Percentiles rank a stretch among this genome's conserved stretches.
These are phyloP conservation scores for Camponotus floridanus DNA, from an alignment of 1,140 invertebrate genomes.

Conservation along the genomic window DNA sequence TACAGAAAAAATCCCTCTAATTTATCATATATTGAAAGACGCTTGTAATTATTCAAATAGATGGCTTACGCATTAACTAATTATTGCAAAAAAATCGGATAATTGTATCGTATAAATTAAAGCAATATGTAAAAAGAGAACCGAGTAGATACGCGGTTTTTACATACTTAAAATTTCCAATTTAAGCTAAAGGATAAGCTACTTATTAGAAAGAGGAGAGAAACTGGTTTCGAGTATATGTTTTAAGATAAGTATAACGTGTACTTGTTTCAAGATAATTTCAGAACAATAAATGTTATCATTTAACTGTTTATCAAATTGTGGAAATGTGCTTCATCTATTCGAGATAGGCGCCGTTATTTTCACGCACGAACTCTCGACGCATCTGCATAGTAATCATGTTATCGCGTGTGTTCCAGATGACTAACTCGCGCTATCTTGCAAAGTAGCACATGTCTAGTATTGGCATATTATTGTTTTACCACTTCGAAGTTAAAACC, in stretches of 20 bases:
- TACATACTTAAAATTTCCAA: background rate
- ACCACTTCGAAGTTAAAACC: conserved; percentile 20
- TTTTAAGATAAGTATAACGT: background rate
- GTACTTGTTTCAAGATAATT: background rate
- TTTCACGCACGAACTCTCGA: conserved; percentile 19
- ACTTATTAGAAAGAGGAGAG: background rate
- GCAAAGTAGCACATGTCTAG: conserved; percentile 28
- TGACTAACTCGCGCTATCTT: conserved; percentile 48
- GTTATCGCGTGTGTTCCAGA: conserved; percentile 49
- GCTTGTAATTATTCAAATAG: conserved; percentile 10
- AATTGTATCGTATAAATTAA: background rate
- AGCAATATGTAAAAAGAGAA: background rate
- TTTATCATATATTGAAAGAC: conserved; percentile 12
- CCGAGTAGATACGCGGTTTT: background rate
- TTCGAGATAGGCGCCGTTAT: conserved; percentile 19
- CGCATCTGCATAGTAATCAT: conserved; percentile 40
- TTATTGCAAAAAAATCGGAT: background rate
- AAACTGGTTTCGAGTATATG: background rate
- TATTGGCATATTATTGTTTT: conserved; percentile 12
- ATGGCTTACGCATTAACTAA: background rate
- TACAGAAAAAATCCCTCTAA: background rate
- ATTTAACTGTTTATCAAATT: background rate
- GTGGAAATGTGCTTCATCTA: conserved; percentile 29
- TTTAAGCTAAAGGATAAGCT: background rate
- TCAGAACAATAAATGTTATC: background rate